Evolutionary conservation across 2,113 vertebrate genomes (phyloP).

Genomic region (Pithys albifrons): DNA sequence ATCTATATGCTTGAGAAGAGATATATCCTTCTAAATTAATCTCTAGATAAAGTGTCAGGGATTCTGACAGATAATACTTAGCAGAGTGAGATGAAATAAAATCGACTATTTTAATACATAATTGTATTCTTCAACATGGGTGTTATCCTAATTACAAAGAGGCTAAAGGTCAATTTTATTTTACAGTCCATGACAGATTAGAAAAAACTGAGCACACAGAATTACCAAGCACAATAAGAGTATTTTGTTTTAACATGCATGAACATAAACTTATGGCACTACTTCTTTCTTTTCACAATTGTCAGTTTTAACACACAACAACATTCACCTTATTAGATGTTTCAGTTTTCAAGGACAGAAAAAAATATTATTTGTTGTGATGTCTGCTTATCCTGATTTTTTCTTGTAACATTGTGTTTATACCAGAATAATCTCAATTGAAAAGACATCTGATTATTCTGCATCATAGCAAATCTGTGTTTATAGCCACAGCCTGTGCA

Average conservation of each 20-base stretch:
- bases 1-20: slow-evolving; percentile 21
- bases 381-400: neutral
- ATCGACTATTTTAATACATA: neutral
- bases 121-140: neutral
- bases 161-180: slow-evolving; percentile 7
- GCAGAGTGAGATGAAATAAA: neutral
- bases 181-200: neutral
- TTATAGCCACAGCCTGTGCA: neutral
- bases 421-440: neutral
- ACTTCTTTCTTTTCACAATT: neutral
- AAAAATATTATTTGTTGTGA: neutral
- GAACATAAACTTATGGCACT: neutral
- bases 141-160: neutral
- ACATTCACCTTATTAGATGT: neutral
- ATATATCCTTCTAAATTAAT: slow-evolving; percentile 10
- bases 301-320: neutral
- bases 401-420: neutral
- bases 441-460: neutral
- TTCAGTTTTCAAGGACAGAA: neutral
- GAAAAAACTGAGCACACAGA: neutral
- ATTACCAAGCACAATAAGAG: neutral
- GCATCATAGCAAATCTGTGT: neutral
- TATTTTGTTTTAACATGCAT: neutral
- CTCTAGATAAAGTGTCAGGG: neutral
- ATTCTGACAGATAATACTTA: slow-evolving; percentile 10